Evolutionary conservation across 2,797 vertebrate genomes (phyloP).

Genomic region (Tragelaphus eurycerus): DNA sequence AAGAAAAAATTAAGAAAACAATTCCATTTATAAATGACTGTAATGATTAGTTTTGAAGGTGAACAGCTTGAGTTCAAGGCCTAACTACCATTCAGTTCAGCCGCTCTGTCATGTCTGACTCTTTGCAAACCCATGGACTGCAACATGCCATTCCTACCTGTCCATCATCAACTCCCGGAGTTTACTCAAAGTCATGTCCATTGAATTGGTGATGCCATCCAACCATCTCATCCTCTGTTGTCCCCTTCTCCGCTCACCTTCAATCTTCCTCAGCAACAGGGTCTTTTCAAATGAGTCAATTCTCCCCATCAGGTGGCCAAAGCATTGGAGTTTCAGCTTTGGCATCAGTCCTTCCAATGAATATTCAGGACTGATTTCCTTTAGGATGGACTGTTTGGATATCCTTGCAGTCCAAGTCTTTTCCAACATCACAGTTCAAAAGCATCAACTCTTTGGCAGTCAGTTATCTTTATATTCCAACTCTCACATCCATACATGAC

Average conservation of each 20-base stretch:
- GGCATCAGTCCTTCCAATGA: neutral
- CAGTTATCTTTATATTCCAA: neutral
- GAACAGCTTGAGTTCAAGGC: neutral
- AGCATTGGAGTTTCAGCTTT: neutral
- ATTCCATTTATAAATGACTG: neutral
- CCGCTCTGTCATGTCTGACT: neutral
- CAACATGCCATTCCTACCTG: neutral
- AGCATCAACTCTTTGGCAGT: neutral
- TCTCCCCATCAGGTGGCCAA: neutral
- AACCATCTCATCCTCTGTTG: neutral
- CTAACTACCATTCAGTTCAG: neutral
- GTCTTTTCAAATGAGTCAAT: neutral
- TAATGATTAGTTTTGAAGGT: neutral
- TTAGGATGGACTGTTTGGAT: neutral
- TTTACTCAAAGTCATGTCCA: neutral
- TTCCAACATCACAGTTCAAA: neutral
- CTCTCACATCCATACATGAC: neutral
- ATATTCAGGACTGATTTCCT: neutral
- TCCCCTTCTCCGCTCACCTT: neutral
- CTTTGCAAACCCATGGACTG: neutral
- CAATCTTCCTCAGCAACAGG: neutral
- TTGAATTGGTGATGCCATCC: neutral
- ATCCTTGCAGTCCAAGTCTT: neutral
- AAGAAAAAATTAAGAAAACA: slow-evolving; percentile 7
- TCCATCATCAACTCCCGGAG: neutral